phyloP scores from a whole-genome alignment of 2,113 vertebrate genomes.

The Piprites chloris region DNA sequence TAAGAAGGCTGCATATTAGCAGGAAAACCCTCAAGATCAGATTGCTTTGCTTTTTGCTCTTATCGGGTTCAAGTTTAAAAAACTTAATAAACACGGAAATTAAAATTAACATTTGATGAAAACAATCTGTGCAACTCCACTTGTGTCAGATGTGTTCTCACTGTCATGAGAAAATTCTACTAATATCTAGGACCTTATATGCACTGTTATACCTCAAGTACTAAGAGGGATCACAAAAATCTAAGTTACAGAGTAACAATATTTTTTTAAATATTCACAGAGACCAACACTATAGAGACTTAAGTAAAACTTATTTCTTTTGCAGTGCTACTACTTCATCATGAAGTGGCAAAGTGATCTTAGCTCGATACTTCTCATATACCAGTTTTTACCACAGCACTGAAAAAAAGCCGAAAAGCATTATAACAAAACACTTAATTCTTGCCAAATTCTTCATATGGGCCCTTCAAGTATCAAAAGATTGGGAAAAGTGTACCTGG shows the following conservation, averaged over 20 bases:
- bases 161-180: background rate
- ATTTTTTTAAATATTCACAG: background rate
- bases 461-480: background rate
- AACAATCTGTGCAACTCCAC: background rate
- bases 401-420: background rate
- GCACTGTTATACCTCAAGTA: background rate
- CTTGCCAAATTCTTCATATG: background rate
- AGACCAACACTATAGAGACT: background rate
- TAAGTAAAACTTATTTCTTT: background rate
- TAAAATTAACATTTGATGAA: background rate
- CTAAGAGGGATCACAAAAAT: background rate
- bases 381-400: background rate
- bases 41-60: background rate
- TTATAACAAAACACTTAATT: fast-evolving
- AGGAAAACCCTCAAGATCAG: background rate
- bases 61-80: background rate
- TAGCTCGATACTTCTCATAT: background rate
- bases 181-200: background rate
- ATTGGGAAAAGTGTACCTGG: conserved; percentile 78
- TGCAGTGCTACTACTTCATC: background rate
- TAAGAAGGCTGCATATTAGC: background rate
- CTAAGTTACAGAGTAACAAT: background rate
- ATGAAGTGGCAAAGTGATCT: background rate
- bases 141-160: background rate
- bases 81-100: background rate